Evolutionary conservation across 2,113 vertebrate genomes (phyloP), one percentile per base, ranked within the genome.

Genomic region (Protobothrops flavoviridis): DNA sequence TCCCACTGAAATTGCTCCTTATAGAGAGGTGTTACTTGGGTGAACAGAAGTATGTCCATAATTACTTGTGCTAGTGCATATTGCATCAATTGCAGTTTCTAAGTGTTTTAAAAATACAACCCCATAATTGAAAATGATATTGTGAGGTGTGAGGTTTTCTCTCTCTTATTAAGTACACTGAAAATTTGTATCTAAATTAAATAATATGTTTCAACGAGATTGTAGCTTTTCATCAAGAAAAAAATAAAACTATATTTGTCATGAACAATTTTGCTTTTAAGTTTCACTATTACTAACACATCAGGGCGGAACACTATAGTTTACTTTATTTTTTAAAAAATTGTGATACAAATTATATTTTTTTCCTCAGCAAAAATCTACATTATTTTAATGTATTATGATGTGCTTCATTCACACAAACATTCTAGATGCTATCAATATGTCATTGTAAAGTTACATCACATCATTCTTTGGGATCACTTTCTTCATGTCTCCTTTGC

Each of bases 351-450:
- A 26, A 87, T 50, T 59, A 55, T 43, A 15, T 85, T 24, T 50
- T n/a, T 86, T 50, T 24, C 15, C 55, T 26, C 29, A 17, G 17
- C 0, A 81, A 9, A 81, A 81, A 81, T 9, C 33, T 43, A 43
- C 39, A 81, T 20, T 17, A 81, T 43, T 81, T 81, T 43, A 81
- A 81, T 81, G 33, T 21, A 81, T 39, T 20, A 81, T 39, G 15
- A 20, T 15, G 5, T 53, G n/a, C 21, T 81, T n/a, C 33, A 81
- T 55, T 23, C 86, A 81, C 94, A 15, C 15, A 93, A 95, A 57
- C 64, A 92, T 21, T 94, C 48, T 61, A 91, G 0, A 24, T 39
- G 39, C 91, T 89, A 93, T 93, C 94, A 59, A 61, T 89, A 94
- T 90, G 92, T 5, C 91, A 52, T 96, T n/a, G 17, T 13, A 61